Evolutionary conservation across 2,113 vertebrate genomes (phyloP).

Genomic region (Paedocypris sp.): DNA sequence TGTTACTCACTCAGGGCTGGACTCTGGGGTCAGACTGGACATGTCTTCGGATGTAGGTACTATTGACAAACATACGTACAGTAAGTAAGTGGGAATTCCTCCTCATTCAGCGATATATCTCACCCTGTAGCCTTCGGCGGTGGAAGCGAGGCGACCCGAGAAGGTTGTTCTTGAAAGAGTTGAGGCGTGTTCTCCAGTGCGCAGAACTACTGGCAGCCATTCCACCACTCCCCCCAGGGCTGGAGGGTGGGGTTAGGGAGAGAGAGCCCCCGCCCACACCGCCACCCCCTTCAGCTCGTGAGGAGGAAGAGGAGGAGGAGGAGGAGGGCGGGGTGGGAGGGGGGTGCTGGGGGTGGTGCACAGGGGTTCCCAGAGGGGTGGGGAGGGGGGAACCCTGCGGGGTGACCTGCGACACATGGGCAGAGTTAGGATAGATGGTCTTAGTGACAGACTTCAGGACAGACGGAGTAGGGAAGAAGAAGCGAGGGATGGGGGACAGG

Average conservation of each 20-base stretch:
- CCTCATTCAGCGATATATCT: conserved; percentile 5
- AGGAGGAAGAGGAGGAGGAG: conserved; percentile 62
- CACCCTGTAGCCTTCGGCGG: conserved; percentile 86
- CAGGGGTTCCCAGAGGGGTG: conserved; percentile 71
- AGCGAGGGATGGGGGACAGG: conserved; percentile 65
- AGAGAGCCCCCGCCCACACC: conserved; percentile 48
- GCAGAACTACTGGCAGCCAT: conserved; percentile 65
- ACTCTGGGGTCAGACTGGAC: conserved; percentile 87
- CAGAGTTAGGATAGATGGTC: conserved; percentile 57
- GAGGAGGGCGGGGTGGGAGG: conserved; percentile 66
- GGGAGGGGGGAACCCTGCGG: conserved; percentile 73
- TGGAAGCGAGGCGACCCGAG: conserved; percentile 87
- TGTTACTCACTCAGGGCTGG: conserved; percentile 85
- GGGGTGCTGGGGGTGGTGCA: conserved; percentile 66
- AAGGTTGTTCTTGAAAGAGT: conserved; percentile 87
- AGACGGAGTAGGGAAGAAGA: conserved; percentile 72
- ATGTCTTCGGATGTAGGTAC: conserved; percentile 88
- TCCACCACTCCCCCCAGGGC: conserved; percentile 66
- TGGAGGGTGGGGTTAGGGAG: conserved; percentile 74
- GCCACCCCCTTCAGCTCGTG: conserved; percentile 57
- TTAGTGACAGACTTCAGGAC: conserved; percentile 65
- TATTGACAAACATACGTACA: conserved; percentile 36
- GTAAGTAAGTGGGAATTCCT: neutral
- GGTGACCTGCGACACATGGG: conserved; percentile 72
- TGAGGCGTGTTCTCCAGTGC: conserved; percentile 81